Percentiles rank a stretch among this genome's conserved stretches.
Evolutionary conservation across 1,140 invertebrate species (phyloP).

Genomic region (Drosophila azteca): DNA sequence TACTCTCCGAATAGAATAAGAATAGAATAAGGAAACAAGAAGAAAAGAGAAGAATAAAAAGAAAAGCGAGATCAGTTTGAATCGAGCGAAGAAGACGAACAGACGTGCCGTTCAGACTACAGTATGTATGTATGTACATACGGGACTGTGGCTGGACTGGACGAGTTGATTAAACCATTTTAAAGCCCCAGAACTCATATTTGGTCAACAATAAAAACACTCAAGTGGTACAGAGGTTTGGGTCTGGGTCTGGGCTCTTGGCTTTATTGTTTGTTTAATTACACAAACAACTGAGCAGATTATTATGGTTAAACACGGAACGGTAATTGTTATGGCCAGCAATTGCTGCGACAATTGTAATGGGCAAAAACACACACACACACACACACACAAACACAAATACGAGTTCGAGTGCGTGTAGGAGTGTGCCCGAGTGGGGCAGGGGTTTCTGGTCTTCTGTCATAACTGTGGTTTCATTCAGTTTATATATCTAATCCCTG

Average conservation of each 20-base stretch:
- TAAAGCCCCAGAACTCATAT: constrained; percentile 65
- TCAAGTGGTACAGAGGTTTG: constrained; percentile 42
- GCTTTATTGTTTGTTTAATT: constrained; percentile 79
- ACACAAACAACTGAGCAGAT: constrained; percentile 78
- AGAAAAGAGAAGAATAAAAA: too few species aligned
- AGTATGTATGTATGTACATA: too few species aligned
- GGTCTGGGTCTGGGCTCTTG: constrained; percentile 10
- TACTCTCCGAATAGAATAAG: too few species aligned
- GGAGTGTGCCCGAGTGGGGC: too few species aligned
- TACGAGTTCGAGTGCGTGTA: not conserved
- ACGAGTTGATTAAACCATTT: constrained; percentile 73
- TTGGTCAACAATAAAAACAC: constrained; percentile 59
- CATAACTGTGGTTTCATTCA: constrained; percentile 11
- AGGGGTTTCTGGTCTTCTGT: not conserved
- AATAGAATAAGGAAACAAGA: too few species aligned
- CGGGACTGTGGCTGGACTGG: not conserved
- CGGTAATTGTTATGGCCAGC: constrained; percentile 76
- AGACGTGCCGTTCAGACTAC: too few species aligned
- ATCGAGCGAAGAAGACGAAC: too few species aligned
- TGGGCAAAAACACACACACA: constrained; percentile 24
- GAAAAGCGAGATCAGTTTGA: too few species aligned
- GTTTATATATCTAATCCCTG: constrained; percentile 22
- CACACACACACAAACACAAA: constrained; percentile 13
- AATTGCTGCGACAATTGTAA: constrained; percentile 72
- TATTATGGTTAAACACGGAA: constrained; percentile 81